phyloP scores from a whole-genome alignment of 30 jellyfish, hydroid and myxozoan species.

The Clytia hemisphaerica region DNA sequence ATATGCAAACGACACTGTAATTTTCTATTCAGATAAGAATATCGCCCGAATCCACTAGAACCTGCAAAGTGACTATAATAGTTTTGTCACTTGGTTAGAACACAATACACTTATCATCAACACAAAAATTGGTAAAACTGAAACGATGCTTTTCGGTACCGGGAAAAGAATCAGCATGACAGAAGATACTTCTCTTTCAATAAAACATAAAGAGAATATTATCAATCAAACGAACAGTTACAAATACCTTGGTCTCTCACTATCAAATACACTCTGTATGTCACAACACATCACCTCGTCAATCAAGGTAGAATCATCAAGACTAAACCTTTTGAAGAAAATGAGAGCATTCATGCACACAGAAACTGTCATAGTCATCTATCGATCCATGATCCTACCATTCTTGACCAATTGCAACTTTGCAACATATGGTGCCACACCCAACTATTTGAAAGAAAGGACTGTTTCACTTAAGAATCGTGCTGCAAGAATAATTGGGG shows the following conservation, averaged over 20 bases:
- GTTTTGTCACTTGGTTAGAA: constrained; percentile 34
- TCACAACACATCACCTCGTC: constrained; percentile 35
- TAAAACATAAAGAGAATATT: constrained; percentile 13
- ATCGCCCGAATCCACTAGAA: constrained; percentile 16
- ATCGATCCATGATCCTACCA: background rate
- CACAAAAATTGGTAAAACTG: constrained; percentile 38
- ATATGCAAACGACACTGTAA: background rate
- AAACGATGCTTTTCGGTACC: constrained; percentile 38
- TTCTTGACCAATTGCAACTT: too few relatives aligned
- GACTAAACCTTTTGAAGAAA: constrained; percentile 30
- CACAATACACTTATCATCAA: constrained; percentile 32
- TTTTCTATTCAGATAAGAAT: constrained; percentile 19
- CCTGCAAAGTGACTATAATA: constrained; percentile 11
- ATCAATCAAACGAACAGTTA: constrained; percentile 31
- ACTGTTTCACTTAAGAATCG: too few relatives aligned
- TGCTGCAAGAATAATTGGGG: too few relatives aligned
- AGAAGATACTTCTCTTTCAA: constrained; percentile 23
- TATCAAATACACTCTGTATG: constrained; percentile 12
- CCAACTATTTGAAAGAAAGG: too few relatives aligned
- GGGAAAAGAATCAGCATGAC: constrained; percentile 37
- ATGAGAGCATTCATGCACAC: constrained; percentile 24
- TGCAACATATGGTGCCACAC: too few relatives aligned
- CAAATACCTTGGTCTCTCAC: constrained; percentile 16
- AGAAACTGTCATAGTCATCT: constrained; percentile 8
- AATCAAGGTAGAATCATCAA: constrained; percentile 6